Evolutionary conservation across 1,140 invertebrate species (phyloP).

Genomic region (Trichonephila clavata): DNA sequence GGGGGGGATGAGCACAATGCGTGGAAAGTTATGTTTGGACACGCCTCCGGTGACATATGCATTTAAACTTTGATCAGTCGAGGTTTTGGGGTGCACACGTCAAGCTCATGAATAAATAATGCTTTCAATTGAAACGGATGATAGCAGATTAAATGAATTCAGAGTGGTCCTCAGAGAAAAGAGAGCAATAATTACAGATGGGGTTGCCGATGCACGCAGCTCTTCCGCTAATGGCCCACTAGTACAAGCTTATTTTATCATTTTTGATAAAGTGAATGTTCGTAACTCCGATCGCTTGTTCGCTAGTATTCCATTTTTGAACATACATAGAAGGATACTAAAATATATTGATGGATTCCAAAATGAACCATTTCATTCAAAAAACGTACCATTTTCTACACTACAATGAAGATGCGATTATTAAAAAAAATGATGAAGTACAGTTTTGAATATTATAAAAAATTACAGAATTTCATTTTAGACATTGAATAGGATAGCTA

Average conservation of each 20-base stretch:
- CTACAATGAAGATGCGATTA: no score
- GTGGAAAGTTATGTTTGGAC: slow-evolving; percentile 63
- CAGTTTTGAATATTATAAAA: no score
- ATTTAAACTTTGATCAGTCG: slow-evolving; percentile 71
- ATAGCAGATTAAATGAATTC: slow-evolving; percentile 41
- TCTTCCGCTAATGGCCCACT: background rate
- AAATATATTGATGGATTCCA: no score
- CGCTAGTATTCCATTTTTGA: no score
- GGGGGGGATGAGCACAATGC: background rate
- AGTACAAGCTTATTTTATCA: background rate
- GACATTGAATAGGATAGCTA: no score
- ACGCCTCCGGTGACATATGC: slow-evolving; percentile 60
- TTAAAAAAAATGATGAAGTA: no score
- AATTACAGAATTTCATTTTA: no score
- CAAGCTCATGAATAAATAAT: slow-evolving; percentile 49
- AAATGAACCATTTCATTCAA: no score
- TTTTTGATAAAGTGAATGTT: no score
- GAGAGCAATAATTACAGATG: background rate
- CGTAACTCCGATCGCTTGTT: no score
- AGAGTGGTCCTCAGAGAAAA: background rate
- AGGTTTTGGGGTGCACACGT: slow-evolving; percentile 57
- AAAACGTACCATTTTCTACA: no score
- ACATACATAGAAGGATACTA: no score
- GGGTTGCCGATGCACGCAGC: background rate
- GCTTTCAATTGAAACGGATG: slow-evolving; percentile 49